Evolutionary conservation across 1,140 invertebrate species (phyloP), one percentile per base, ranked within the genome.

Genomic region (Sinonovacula constricta): DNA sequence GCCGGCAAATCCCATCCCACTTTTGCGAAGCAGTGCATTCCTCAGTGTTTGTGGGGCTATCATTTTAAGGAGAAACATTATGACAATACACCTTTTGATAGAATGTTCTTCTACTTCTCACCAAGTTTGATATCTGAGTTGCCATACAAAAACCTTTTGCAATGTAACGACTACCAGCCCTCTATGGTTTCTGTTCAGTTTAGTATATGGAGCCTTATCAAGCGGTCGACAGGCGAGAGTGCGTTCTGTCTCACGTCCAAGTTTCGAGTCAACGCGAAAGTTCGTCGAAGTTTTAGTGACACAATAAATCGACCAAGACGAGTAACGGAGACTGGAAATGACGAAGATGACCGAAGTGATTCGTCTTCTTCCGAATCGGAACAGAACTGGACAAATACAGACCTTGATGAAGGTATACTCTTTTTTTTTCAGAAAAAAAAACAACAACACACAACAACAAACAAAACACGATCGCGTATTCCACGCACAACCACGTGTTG

Each of bases 221-320:
- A 31, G 5, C 59, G 71, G 1, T 65, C 53, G 5, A 65, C 39
- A n/a, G 14, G 36, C 14, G 71, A 75, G 24, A 54, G 65, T 31
- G 31, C 71, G 22, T 75, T 75, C 39, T 75, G 71, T 65, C 54
- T 75, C 59, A 75, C 60, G 18, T 75, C 57, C 18, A 75, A 75
- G 33, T 75, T 65, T 26, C 59, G 71, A 22, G 26, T 65, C 15
- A 3, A 39, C 39, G 60, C 60, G 10, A 63, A 75, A 22, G 36
- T 75, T 18, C 59, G 36, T 24, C 36, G 71, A 34, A 75, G 63
- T 0, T 54, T 22, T 1, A 54, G 51, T 1, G 45, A n/a, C 5
- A 56, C 31, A 22, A 26, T 75, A 2, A 33, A 22, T 12, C 39
- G 71, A n/a, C 39, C 30, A 31, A n/a, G 31, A 39, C 34, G 18